Percentiles rank a stretch among this genome's conserved stretches.
Conservation (phyloP, 2,888 invertebrate genomes). For the Eumacrocentrus americanus region DNA sequence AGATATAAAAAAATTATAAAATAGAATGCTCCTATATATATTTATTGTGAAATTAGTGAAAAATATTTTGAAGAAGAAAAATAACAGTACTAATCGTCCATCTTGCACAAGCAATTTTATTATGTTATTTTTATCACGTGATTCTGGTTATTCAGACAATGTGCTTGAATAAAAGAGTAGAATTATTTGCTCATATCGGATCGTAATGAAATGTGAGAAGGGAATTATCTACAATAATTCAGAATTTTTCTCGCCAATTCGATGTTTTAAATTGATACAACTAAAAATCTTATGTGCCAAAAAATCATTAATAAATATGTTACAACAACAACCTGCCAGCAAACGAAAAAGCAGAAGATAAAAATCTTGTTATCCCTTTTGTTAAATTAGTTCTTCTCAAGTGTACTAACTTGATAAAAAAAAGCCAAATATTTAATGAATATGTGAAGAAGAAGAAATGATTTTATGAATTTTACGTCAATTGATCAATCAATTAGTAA, state of each 20-base stretch:
- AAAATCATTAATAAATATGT: slow-evolving; percentile 19
- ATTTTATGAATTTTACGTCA: neutral
- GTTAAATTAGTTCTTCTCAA: too few relatives aligned
- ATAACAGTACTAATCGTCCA: slow-evolving; percentile 14
- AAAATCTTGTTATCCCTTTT: too few relatives aligned
- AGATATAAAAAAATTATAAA: slow-evolving; percentile 10
- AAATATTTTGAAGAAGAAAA: slow-evolving; percentile 26
- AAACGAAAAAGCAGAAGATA: slow-evolving; percentile 16
- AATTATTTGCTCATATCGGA: slow-evolving; percentile 14
- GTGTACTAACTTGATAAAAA: too few relatives aligned
- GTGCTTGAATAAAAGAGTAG: neutral
- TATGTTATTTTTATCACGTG: slow-evolving; percentile 1
- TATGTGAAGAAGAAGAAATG: slow-evolving; percentile 3
- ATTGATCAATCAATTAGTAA: neutral
- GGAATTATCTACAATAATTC: neutral
- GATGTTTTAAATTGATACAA: slow-evolving; percentile 1
- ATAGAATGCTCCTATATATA: slow-evolving; percentile 11
- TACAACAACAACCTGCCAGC: slow-evolving; percentile 24
- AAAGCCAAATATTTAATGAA: too few relatives aligned
- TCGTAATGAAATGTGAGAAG: neutral
- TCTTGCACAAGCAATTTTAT: neutral
- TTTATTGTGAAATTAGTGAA: slow-evolving; percentile 3
- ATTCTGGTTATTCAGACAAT: neutral
- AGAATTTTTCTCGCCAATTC: neutral
- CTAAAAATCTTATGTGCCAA: slow-evolving; percentile 23